Evolutionary conservation across 2,888 invertebrate genomes (phyloP).

Genomic region (Orchesella flavescens): DNA sequence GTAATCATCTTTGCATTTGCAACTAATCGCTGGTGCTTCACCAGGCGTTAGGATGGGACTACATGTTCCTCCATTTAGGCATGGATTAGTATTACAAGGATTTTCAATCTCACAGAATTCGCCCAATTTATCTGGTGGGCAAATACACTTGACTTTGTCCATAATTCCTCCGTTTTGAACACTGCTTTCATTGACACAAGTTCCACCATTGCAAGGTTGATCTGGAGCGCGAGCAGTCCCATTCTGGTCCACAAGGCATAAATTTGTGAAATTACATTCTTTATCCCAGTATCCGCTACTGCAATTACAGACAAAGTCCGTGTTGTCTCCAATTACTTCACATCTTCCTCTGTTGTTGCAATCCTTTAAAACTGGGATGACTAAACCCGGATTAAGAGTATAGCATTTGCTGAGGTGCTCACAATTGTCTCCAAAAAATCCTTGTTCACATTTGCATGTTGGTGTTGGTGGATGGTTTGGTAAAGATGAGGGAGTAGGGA

Average conservation of each 20-base stretch:
- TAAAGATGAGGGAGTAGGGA: too few species aligned
- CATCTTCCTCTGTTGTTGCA: neutral
- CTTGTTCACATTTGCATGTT: neutral
- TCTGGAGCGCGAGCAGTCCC: too few species aligned
- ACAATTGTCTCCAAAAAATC: neutral
- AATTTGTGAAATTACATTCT: neutral
- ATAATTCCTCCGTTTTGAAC: too few species aligned
- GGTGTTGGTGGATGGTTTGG: neutral
- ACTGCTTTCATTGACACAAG: too few species aligned
- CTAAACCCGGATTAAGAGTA: neutral
- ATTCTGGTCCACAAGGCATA: neutral
- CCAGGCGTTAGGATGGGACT: too few species aligned
- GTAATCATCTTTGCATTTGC: neutral
- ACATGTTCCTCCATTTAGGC: constrained; percentile 15
- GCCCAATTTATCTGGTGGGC: neutral
- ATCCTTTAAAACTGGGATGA: neutral
- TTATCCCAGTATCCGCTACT: neutral
- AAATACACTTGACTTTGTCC: neutral
- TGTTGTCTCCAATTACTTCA: neutral
- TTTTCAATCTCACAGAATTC: too few species aligned
- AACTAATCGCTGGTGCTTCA: neutral
- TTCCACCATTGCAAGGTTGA: too few species aligned
- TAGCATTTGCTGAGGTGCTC: neutral
- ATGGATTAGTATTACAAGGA: neutral
- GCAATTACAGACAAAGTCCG: neutral